Evolutionary conservation across 2,113 vertebrate species (phyloP).

Genomic region (Serilophus lunatus): DNA sequence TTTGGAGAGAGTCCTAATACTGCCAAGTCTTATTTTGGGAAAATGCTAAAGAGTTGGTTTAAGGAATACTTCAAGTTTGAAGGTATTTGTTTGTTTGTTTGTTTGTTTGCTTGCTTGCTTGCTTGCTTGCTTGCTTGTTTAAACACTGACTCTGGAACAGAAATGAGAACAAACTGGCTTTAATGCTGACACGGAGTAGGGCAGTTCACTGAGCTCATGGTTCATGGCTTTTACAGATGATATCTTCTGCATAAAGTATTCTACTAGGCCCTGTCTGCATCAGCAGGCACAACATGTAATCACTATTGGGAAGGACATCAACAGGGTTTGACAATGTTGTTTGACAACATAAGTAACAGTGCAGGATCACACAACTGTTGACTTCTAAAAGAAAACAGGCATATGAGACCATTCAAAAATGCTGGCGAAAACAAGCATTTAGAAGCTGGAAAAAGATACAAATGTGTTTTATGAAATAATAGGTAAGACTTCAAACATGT

Average conservation of each 20-base stretch:
- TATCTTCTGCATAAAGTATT: background rate
- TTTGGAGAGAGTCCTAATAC: background rate
- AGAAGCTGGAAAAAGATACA: background rate
- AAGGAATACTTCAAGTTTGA: background rate
- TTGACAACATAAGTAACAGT: background rate
- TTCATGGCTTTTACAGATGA: background rate
- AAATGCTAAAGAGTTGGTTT: background rate
- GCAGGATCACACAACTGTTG: background rate
- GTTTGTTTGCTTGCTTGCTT: background rate
- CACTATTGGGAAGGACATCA: background rate
- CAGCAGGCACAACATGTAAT: background rate
- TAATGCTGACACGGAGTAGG: background rate
- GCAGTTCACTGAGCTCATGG: background rate
- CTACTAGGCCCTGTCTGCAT: background rate
- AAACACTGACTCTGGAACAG: background rate
- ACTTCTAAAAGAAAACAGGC: background rate
- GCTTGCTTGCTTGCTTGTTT: background rate
- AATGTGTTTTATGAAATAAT: accelerated
- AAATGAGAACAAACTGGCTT: background rate
- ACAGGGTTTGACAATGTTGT: background rate
- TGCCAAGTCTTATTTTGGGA: background rate
- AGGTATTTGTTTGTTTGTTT: background rate
- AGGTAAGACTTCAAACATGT: background rate
- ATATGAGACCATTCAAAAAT: background rate
- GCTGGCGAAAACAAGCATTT: background rate